Evolutionary conservation across 2,888 invertebrate genomes (phyloP).

Genomic region (Tachystola acroxantha): DNA sequence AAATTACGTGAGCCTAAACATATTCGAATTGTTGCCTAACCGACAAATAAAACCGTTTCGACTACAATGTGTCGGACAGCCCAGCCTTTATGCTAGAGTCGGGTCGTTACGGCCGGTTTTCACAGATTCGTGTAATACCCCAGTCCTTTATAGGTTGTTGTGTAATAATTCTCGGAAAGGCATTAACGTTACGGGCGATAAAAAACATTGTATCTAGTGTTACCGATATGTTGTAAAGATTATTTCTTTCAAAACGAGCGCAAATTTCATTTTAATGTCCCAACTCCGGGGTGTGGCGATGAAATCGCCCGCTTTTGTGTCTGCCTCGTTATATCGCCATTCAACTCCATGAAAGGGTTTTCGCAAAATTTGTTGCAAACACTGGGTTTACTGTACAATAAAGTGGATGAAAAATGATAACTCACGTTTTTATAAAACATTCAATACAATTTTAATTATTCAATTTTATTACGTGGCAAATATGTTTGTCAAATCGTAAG

Average conservation of each 20-base stretch:
- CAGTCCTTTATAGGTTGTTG: constrained; percentile 2
- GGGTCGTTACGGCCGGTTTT: background rate
- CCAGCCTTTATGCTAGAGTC: background rate
- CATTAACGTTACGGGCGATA: constrained; percentile 7
- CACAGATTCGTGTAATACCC: background rate
- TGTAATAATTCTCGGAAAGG: constrained; percentile 8
- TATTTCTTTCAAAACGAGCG: constrained; percentile 24
- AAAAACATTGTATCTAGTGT: constrained; percentile 12
- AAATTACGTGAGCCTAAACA: background rate
- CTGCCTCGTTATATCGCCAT: constrained; percentile 32
- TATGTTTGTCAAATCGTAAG: no score
- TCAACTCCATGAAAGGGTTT: constrained; percentile 25
- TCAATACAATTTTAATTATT: no score
- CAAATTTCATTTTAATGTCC: constrained; percentile 40
- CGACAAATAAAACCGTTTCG: background rate
- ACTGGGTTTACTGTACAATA: constrained; percentile 4
- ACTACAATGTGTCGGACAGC: background rate
- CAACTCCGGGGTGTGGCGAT: constrained; percentile 13
- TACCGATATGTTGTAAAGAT: constrained; percentile 15
- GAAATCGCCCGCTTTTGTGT: constrained; percentile 29
- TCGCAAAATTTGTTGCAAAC: constrained; percentile 13
- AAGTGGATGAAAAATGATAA: constrained; percentile 6
- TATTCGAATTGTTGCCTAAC: background rate
- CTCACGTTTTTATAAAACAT: background rate
- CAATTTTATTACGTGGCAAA: no score